phyloP scores from a whole-genome alignment of 2,888 invertebrate species.

The Herminia tarsipennalis region DNA sequence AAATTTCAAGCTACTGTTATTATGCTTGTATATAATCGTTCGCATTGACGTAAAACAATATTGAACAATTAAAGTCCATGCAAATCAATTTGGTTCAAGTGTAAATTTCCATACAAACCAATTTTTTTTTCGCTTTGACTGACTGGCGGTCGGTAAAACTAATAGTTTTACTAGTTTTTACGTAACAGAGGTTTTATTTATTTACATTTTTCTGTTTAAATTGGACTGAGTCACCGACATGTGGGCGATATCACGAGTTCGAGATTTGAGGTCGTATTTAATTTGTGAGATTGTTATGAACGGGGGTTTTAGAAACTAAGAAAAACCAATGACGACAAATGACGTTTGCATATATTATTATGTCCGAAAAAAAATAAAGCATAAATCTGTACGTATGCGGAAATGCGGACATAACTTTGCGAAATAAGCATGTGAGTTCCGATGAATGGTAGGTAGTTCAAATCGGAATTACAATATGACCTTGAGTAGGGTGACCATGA shows the following conservation, averaged over 20 bases:
- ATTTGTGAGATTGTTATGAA: slow-evolving; percentile 7
- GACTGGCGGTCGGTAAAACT: no score
- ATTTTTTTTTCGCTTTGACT: no score
- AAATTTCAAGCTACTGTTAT: no score
- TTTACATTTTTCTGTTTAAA: neutral
- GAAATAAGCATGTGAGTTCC: slow-evolving; percentile 5
- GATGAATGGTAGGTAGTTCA: no score
- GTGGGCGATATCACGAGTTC: neutral
- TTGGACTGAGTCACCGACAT: slow-evolving; percentile 7
- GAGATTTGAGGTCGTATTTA: slow-evolving; percentile 11
- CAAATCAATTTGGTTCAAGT: no score
- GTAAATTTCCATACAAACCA: no score
- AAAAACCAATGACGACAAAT: slow-evolving; percentile 17
- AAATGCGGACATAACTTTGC: neutral
- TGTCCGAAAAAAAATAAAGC: neutral
- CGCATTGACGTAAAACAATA: no score
- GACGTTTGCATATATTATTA: no score
- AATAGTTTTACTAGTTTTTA: no score
- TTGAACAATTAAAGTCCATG: no score
- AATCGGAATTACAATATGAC: slow-evolving; percentile 17
- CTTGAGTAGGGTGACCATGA: slow-evolving; percentile 41
- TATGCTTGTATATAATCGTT: no score
- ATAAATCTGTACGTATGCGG: neutral
- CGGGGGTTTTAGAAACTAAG: slow-evolving; percentile 25
- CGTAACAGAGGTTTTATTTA: slow-evolving; percentile 5